Conservation (phyloP, 2,113 vertebrate species). For the Corvus moneduloides region DNA sequence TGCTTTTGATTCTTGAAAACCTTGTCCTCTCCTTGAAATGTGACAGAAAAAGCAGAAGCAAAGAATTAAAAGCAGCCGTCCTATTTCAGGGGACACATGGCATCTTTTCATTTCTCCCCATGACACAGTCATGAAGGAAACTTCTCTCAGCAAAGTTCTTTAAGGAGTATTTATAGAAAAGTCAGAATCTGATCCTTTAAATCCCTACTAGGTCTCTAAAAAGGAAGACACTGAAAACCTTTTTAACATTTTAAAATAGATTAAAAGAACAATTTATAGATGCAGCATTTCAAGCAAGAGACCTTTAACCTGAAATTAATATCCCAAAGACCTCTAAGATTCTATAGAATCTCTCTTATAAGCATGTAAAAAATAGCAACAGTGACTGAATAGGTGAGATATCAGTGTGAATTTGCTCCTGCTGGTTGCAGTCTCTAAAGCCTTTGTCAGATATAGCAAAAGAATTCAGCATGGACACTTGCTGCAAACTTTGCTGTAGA, state of each 20-base stretch:
- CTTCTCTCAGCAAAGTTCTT: not conserved
- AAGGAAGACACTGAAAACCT: not conserved
- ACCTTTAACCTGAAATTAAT: not conserved
- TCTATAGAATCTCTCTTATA: not conserved
- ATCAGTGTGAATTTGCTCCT: not conserved
- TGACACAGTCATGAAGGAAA: not conserved
- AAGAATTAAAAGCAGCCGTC: not conserved
- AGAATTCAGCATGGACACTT: not conserved
- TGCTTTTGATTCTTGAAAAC: not conserved
- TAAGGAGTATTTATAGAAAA: slow-evolving; percentile 9
- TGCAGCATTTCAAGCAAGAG: not conserved
- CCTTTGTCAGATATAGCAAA: not conserved
- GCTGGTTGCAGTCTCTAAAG: not conserved
- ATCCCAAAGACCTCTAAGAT: not conserved
- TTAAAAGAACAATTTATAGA: not conserved
- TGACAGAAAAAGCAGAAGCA: not conserved
- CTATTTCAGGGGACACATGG: not conserved
- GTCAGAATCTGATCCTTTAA: not conserved
- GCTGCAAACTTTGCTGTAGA: not conserved
- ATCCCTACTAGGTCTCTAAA: not conserved
- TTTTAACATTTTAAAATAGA: not conserved
- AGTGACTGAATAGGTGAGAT: not conserved
- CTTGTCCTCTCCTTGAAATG: not conserved
- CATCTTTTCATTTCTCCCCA: not conserved
- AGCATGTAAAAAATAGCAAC: not conserved